Conservation (phyloP, 2,888 invertebrate species). For the Hypena proboscidalis region DNA sequence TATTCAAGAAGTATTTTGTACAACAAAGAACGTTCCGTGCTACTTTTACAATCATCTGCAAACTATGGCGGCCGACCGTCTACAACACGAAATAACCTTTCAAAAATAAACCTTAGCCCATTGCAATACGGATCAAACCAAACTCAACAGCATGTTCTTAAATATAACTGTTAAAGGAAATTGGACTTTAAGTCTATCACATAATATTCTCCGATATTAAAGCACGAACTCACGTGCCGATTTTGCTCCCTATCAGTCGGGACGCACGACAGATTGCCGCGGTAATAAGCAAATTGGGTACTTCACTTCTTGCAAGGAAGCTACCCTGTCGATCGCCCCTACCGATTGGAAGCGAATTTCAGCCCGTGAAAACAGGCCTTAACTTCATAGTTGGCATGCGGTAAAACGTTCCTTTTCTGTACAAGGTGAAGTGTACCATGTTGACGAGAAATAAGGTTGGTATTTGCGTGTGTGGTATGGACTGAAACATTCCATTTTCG, state of each 20-base stretch:
- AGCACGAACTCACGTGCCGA: neutral
- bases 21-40: slow-evolving; percentile 1
- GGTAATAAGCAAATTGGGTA: neutral
- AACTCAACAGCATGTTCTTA: slow-evolving; percentile 11
- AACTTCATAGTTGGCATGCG: slow-evolving; percentile 44
- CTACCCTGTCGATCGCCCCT: slow-evolving; percentile 1
- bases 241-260: slow-evolving; percentile 1
- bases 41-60: slow-evolving; percentile 24
- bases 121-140: slow-evolving; percentile 18
- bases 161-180: slow-evolving; percentile 24
- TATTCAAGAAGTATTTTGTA: neutral
- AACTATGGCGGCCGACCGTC: slow-evolving; percentile 21
- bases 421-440: slow-evolving; percentile 14
- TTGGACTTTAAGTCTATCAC: slow-evolving; percentile 24
- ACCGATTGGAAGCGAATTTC: slow-evolving; percentile 6
- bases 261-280: slow-evolving; percentile 2
- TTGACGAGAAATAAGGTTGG: slow-evolving; percentile 15
- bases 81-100: slow-evolving; percentile 9
- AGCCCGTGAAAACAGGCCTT: slow-evolving; percentile 7
- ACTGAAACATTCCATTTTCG: slow-evolving; percentile 38
- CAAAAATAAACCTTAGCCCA: slow-evolving; percentile 16
- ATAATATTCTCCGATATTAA: slow-evolving; percentile 25
- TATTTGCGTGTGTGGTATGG: slow-evolving; percentile 41
- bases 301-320: slow-evolving; percentile 2
- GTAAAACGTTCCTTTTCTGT: slow-evolving; percentile 29